Percentiles rank a stretch among this genome's conserved stretches.
phyloP scores from a whole-genome alignment of 2,797 vertebrate genomes.

The Ispidina picta region DNA sequence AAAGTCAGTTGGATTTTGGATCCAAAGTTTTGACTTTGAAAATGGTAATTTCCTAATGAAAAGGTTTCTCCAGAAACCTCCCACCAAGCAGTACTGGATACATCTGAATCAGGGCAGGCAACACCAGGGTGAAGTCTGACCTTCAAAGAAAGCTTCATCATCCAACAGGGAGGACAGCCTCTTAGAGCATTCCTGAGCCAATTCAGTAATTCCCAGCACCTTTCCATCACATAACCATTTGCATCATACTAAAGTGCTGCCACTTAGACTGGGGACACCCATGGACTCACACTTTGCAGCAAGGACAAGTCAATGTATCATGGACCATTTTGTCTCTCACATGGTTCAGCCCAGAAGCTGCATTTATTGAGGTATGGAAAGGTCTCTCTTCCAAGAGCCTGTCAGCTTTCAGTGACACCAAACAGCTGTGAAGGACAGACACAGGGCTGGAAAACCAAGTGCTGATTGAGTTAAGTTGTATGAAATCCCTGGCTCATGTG shows the following conservation, averaged over 20 bases:
- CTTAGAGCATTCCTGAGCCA: not conserved
- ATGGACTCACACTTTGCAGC: not conserved
- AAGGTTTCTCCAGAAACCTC: not conserved
- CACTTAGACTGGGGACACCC: rapidly evolving
- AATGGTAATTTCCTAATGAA: not conserved
- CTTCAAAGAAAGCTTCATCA: not conserved
- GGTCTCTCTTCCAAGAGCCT: not conserved
- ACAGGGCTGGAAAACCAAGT: not conserved
- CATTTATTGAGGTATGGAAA: not conserved
- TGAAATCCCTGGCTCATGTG: not conserved
- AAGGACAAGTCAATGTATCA: not conserved
- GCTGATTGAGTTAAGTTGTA: not conserved
- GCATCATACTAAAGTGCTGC: not conserved
- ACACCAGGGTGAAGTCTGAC: not conserved
- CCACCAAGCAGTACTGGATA: not conserved
- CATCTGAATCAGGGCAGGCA: not conserved
- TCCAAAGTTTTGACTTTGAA: not conserved
- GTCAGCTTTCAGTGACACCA: not conserved
- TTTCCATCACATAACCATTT: not conserved
- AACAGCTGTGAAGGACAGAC: not conserved
- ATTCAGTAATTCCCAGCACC: not conserved
- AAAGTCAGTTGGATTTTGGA: not conserved
- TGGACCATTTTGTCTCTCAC: not conserved
- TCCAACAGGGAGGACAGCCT: not conserved
- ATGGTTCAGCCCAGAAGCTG: not conserved